Percentiles rank a stretch among this genome's conserved stretches.
Evolutionary conservation across 2,797 vertebrate species (phyloP).

Genomic region (Lepilemur septentrionalis): DNA sequence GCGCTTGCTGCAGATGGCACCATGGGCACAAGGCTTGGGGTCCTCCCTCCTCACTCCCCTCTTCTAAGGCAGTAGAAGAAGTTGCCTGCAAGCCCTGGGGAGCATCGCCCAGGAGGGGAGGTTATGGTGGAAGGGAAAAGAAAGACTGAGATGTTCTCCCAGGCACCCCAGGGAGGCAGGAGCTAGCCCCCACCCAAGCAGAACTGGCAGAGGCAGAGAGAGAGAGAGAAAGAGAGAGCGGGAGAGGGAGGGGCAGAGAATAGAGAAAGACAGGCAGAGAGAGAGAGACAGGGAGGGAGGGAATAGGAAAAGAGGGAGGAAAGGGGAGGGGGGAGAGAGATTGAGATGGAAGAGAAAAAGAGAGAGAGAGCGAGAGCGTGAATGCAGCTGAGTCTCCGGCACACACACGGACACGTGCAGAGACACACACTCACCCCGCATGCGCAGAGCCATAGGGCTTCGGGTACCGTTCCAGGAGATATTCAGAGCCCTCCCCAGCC

Average conservation of each 20-base stretch:
- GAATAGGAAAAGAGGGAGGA: too few species aligned
- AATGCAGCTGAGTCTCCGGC: constrained; percentile 75
- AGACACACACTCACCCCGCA: constrained; percentile 67
- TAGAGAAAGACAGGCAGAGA: not conserved
- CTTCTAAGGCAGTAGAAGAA: constrained; percentile 12
- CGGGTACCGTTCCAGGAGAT: constrained; percentile 42
- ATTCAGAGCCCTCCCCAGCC: constrained; percentile 70
- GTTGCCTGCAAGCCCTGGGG: constrained; percentile 58
- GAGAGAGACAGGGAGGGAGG: not conserved
- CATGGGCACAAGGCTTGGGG: constrained; percentile 63
- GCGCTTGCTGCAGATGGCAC: constrained; percentile 63
- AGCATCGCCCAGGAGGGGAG: not conserved
- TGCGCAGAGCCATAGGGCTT: constrained; percentile 66
- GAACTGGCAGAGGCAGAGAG: constrained; percentile 29
- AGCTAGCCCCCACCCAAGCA: constrained; percentile 49
- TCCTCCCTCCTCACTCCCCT: not conserved
- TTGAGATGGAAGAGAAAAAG: not conserved
- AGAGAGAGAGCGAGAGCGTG: not conserved
- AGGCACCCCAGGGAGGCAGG: constrained; percentile 49
- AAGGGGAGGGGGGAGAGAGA: not conserved
- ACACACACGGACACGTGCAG: constrained; percentile 79
- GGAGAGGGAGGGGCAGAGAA: too few species aligned
- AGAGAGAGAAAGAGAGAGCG: not conserved
- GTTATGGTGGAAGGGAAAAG: constrained; percentile 30
- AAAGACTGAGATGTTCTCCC: constrained; percentile 40